Conservation (phyloP, 2,888 invertebrate species). For the Penaeus monodon region DNA sequence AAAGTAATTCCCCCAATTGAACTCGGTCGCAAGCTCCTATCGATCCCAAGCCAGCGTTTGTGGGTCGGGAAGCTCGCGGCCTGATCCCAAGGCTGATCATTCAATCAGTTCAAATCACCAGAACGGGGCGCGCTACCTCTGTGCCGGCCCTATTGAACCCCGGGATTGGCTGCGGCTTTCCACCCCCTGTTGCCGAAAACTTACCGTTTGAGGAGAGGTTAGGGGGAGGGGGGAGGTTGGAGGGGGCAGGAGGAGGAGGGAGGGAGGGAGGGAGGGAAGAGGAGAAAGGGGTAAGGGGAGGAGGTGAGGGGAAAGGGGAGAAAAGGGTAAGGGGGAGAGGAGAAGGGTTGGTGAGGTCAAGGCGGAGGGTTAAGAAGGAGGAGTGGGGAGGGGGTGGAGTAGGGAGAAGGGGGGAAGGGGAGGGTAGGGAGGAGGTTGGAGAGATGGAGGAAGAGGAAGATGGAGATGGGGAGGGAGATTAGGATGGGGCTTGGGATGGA, state of each 20-base stretch:
- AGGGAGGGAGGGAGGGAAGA: not conserved
- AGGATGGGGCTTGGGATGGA: not conserved
- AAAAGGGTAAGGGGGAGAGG: not conserved
- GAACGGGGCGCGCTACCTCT: not conserved
- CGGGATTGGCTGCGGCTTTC: constrained; percentile 6
- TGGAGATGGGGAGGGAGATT: not conserved
- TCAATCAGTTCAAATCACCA: constrained; percentile 41
- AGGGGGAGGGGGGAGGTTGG: not conserved
- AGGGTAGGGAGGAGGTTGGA: not conserved
- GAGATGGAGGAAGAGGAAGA: not conserved
- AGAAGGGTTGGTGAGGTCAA: not conserved
- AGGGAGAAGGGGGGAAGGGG: not conserved
- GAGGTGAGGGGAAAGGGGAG: not conserved
- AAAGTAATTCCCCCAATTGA: too few species aligned
- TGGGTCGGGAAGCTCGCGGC: constrained; percentile 9
- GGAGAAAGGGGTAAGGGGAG: not conserved
- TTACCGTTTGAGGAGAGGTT: not conserved
- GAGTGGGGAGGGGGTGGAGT: not conserved
- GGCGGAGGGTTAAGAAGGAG: not conserved
- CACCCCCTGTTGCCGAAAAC: not conserved
- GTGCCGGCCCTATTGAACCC: not conserved
- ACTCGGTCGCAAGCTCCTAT: not conserved
- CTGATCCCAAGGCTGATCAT: constrained; percentile 29
- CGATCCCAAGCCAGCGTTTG: constrained; percentile 5
- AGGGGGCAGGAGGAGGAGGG: not conserved